A percentile compares a stretch with the other conserved stretches of the same genome.
These are phyloP conservation scores for Epinephelus lanceolatus DNA, from an alignment of 2,113 vertebrate species.

Conservation along the genomic window DNA sequence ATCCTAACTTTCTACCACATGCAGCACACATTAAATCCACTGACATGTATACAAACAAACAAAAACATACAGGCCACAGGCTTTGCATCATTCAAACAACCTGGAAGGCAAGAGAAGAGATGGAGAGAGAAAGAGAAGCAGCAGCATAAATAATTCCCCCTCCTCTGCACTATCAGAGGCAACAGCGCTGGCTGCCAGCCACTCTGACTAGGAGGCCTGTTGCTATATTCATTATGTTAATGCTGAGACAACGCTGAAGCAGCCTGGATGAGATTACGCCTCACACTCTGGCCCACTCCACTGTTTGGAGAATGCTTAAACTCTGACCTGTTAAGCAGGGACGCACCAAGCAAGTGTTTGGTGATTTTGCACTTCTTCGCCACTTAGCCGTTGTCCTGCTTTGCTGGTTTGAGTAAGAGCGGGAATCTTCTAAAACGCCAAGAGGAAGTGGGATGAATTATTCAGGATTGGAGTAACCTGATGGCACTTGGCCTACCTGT, in stretches of 20 bases:
- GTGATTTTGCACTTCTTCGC: conserved; percentile 61
- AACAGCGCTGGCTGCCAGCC: conserved; percentile 54
- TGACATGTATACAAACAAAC: conserved; percentile 38
- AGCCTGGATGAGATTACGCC: conserved; percentile 69
- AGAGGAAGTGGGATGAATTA: conserved; percentile 72
- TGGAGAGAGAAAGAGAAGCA: conserved; percentile 30
- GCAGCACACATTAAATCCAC: conserved; percentile 24
- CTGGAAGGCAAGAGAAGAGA: conserved; percentile 38
- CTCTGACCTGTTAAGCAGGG: conserved; percentile 72
- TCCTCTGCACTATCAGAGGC: conserved; percentile 53
- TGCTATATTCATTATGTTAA: conserved; percentile 74
- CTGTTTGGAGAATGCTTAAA: conserved; percentile 72
- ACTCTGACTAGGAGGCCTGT: conserved; percentile 57
- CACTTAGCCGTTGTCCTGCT: conserved; percentile 54
- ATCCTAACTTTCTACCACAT: conserved; percentile 36
- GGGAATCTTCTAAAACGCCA: conserved; percentile 67
- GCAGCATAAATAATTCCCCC: conserved; percentile 57
- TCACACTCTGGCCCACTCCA: conserved; percentile 51
- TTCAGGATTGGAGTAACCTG: conserved; percentile 54
- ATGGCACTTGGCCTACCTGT: conserved; percentile 42
- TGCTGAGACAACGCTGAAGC: conserved; percentile 66
- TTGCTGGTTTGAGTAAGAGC: conserved; percentile 49
- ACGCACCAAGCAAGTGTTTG: conserved; percentile 41
- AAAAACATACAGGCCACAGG: conserved; percentile 42
- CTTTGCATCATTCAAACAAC: conserved; percentile 59